These are phyloP conservation scores for Halcyon smyrnensis DNA, from an alignment of 2,797 vertebrate genomes.

Conservation along the genomic window DNA sequence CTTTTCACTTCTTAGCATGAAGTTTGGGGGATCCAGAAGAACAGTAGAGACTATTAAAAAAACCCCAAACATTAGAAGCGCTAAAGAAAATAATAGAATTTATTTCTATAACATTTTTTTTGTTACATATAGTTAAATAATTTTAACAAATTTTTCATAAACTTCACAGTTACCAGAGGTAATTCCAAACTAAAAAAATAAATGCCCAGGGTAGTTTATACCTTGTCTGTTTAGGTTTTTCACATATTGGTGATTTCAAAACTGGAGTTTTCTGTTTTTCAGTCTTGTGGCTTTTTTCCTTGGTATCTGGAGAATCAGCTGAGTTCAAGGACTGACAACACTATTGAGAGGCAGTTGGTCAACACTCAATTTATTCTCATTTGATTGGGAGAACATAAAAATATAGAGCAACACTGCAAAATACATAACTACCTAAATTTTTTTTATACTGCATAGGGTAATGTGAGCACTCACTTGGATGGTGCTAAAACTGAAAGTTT, in stretches of 20 bases:
- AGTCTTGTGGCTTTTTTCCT: not conserved
- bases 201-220: not conserved
- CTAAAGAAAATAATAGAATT: not conserved
- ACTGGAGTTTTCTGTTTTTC: not conserved
- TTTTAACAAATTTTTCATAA: not conserved
- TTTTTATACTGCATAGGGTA: not conserved
- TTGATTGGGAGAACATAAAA: not conserved
- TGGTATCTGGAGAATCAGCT: not conserved
- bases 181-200: not conserved
- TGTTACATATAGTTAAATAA: not conserved
- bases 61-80: not conserved
- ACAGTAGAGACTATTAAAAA: not conserved
- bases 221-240: not conserved
- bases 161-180: not conserved
- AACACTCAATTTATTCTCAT: not conserved
- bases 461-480: not conserved
- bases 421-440: not conserved
- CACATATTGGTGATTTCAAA: not conserved
- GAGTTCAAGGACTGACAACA: not conserved
- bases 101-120: not conserved
- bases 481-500: not conserved
- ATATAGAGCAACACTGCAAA: not conserved
- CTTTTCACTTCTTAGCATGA: not conserved
- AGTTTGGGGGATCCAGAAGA: not conserved
- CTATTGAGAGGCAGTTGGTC: not conserved